A percentile compares a stretch with the other conserved stretches of the same genome.
These are phyloP conservation scores for Euura lappo DNA, from an alignment of 1,140 invertebrate species.

Conservation along the genomic window DNA sequence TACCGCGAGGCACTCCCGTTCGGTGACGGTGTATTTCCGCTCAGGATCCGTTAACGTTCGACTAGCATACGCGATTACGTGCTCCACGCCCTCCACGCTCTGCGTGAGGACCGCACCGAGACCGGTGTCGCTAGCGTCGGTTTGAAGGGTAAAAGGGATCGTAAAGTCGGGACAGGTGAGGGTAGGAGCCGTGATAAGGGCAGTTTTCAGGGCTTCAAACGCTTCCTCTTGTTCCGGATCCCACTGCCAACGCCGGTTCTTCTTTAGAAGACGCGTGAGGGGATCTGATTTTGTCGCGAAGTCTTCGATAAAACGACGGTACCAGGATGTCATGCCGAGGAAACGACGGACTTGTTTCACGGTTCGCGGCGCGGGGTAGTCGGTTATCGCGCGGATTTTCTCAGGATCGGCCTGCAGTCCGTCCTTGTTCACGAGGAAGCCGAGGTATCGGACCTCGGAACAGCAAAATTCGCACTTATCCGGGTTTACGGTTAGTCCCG, in stretches of 20 bases:
- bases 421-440: conserved; percentile 39
- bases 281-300: conserved; percentile 34
- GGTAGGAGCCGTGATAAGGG: conserved; percentile 22
- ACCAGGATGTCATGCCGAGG: conserved; percentile 41
- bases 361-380: conserved; percentile 37
- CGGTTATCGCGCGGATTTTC: conserved; percentile 35
- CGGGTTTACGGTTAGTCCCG: conserved; percentile 34
- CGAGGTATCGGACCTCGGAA: conserved; percentile 44
- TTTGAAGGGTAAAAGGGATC: conserved; percentile 24
- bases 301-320: conserved; percentile 39
- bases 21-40: conserved; percentile 53
- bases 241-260: conserved; percentile 21
- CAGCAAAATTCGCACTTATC: conserved; percentile 48
- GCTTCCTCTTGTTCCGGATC: conserved; percentile 13
- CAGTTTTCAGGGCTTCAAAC: conserved; percentile 17
- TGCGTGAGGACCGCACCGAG: conserved; percentile 40
- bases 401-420: conserved; percentile 46
- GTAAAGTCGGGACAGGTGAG: conserved; percentile 21
- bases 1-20: conserved; percentile 59
- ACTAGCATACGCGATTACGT: conserved; percentile 50
- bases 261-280: conserved; percentile 29
- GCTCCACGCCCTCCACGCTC: conserved; percentile 26
- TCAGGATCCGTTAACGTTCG: conserved; percentile 43
- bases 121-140: conserved; percentile 36
- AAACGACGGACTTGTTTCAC: conserved; percentile 52